These are phyloP conservation scores for Platerodrilus igneus DNA, from an alignment of 2,888 invertebrate species.

Conservation along the genomic window DNA sequence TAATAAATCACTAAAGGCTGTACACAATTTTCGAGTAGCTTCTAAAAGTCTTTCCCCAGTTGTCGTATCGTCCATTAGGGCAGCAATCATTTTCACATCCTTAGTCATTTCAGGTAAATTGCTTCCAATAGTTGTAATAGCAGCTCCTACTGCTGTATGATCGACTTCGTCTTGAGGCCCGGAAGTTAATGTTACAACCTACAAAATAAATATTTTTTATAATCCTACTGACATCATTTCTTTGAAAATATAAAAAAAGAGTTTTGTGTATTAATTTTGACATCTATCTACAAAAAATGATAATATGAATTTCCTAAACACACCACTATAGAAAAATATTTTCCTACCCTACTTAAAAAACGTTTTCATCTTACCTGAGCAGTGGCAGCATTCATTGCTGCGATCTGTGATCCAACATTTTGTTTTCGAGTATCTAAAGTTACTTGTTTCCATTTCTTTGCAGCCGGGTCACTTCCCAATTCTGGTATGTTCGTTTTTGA, in stretches of 20 bases:
- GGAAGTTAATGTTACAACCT: conserved; percentile 47
- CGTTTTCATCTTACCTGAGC: conserved; percentile 93
- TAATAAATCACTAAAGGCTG: conserved; percentile 90
- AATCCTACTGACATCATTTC: not conserved
- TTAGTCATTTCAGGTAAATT: conserved; percentile 95
- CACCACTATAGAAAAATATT: too few relatives aligned
- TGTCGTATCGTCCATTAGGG: conserved; percentile 82
- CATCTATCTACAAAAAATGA: too few relatives aligned
- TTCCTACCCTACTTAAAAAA: too few relatives aligned
- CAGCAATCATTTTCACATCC: conserved; percentile 91
- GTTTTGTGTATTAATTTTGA: too few relatives aligned
- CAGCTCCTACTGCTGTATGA: conserved; percentile 93
- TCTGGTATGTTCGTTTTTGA: conserved; percentile 61
- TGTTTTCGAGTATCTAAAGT: conserved; percentile 93
- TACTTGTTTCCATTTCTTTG: conserved; percentile 90
- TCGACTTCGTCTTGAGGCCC: conserved; percentile 84
- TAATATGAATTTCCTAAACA: too few relatives aligned
- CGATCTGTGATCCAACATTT: conserved; percentile 93
- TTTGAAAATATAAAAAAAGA: too few relatives aligned
- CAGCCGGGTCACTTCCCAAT: conserved; percentile 77
- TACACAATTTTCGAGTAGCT: conserved; percentile 88
- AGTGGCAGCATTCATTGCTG: conserved; percentile 99
- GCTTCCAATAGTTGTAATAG: conserved; percentile 94
- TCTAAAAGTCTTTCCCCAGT: conserved; percentile 83
- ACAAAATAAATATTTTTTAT: conserved; percentile 6